Base-by-base conservation (phyloP, 2,113 vertebrate species). In the Gopherus evgoodei region DNA sequence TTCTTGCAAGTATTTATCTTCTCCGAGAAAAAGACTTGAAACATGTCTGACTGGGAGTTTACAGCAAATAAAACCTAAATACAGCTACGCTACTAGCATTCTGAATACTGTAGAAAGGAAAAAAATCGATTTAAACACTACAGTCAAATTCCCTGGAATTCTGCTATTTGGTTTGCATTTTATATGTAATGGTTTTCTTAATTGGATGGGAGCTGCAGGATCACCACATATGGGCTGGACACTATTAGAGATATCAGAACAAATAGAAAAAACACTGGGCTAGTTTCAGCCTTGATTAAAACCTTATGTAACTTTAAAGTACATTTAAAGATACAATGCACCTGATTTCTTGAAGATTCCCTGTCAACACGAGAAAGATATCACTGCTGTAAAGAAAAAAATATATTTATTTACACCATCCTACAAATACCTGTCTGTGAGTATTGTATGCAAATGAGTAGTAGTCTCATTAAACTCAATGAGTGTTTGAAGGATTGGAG, bases 1-100 rank as follows among this genome's bases (percentile, higher is more conserved):
- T 96, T 97, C 94, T 92, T 95, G 88, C 49, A 95, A 97, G 93
- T 44, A 54, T 65, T 93, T 81, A 3, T n/a, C 80, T 96, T 88
- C 75, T 83, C 85, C 90, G 89, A 97, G 87, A 91, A 94, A 95
- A 90, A 65, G 49, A 90, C 78, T 47, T 19, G 89, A 95, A 92
- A 44, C 52, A 22, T 57, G 59, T 90, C 93, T 27, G 38, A 7
- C 7, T 42, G 44, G 21, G 44, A 91, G 16, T 52, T 53, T 22
- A 52, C 76, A 91, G 76, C 86, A 97, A 97, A 95, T 94, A 95
- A 95, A 95, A 91, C 80, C 65, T 96, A 95, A 95, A 95, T 57
- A 72, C 86, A 93, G 84, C 93, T 84, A 96, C 82, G 90, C 93
- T 86, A 96, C 62, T 95, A 92, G 62, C 57, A 95, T 92, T 88